Conservation (phyloP, 2,797 vertebrate species). For the Oceanodroma leucorhoa region DNA sequence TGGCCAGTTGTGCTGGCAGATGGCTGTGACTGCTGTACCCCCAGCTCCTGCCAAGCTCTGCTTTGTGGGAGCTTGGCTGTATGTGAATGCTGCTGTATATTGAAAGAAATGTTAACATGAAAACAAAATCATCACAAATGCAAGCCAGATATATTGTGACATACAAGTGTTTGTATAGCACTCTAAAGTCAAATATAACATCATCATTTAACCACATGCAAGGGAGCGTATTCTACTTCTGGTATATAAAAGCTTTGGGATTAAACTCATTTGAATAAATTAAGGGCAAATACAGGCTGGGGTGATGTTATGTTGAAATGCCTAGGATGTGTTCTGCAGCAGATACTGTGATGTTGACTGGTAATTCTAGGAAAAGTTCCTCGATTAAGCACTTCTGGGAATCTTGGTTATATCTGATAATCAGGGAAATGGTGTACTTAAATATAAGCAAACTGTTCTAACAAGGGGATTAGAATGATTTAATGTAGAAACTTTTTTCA, state of each 20-base stretch:
- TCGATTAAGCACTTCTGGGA: not conserved
- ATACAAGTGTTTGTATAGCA: not conserved
- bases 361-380: not conserved
- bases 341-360: not conserved
- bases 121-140: not conserved
- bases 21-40: not conserved
- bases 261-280: not conserved
- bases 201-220: not conserved
- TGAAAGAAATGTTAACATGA: not conserved
- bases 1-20: slow-evolving; percentile 39
- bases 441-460: not conserved
- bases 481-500: not conserved
- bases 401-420: not conserved
- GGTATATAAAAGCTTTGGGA: not conserved
- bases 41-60: slow-evolving; percentile 51
- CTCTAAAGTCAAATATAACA: not conserved
- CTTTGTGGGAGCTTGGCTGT: not conserved
- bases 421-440: not conserved
- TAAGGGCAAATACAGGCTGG: not conserved
- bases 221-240: not conserved
- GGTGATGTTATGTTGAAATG: not conserved
- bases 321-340: not conserved
- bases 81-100: not conserved
- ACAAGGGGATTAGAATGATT: not conserved
- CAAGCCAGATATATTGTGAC: not conserved